These are phyloP conservation scores for Argyrosomus regius DNA, from an alignment of 2,797 vertebrate genomes.

Conservation along the genomic window DNA sequence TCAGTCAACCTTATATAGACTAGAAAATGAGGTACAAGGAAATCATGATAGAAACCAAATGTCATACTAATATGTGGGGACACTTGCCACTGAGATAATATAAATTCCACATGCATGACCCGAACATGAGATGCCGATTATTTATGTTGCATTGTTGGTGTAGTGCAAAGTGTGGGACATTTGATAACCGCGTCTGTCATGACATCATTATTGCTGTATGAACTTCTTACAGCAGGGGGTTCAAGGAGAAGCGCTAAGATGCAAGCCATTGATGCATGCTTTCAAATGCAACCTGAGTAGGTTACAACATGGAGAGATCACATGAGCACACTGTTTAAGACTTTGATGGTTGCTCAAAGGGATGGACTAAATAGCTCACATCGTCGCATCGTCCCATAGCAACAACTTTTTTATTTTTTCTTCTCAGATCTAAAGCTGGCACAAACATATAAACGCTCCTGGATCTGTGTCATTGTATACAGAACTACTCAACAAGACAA, in stretches of 20 bases:
- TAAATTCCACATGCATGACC: slow-evolving; percentile 7
- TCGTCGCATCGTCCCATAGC: slow-evolving; percentile 54
- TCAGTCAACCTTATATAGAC: slow-evolving; percentile 57
- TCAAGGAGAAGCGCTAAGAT: slow-evolving; percentile 75
- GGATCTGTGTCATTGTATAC: slow-evolving; percentile 16
- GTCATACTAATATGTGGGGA: slow-evolving; percentile 13
- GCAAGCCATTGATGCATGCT: slow-evolving; percentile 59
- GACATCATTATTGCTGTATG: slow-evolving; percentile 61
- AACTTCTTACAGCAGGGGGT: slow-evolving; percentile 49
- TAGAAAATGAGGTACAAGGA: slow-evolving; percentile 44
- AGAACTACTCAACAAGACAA: neutral
- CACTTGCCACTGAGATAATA: neutral
- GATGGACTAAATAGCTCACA: slow-evolving; percentile 57
- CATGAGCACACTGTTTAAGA: slow-evolving; percentile 68
- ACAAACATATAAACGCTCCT: slow-evolving; percentile 14
- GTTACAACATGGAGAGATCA: slow-evolving; percentile 70
- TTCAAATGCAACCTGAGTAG: slow-evolving; percentile 80
- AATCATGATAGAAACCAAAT: slow-evolving; percentile 27
- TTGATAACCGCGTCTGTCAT: slow-evolving; percentile 56
- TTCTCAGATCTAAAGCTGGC: slow-evolving; percentile 22
- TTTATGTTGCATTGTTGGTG: slow-evolving; percentile 23
- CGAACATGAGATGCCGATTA: neutral
- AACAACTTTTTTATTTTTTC: slow-evolving; percentile 44
- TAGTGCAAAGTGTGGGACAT: slow-evolving; percentile 30
- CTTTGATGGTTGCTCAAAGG: slow-evolving; percentile 69